Percentiles rank a stretch among this genome's conserved stretches.
Evolutionary conservation across 2,113 vertebrate species (phyloP).

Genomic region (Eretmochelys imbricata): DNA sequence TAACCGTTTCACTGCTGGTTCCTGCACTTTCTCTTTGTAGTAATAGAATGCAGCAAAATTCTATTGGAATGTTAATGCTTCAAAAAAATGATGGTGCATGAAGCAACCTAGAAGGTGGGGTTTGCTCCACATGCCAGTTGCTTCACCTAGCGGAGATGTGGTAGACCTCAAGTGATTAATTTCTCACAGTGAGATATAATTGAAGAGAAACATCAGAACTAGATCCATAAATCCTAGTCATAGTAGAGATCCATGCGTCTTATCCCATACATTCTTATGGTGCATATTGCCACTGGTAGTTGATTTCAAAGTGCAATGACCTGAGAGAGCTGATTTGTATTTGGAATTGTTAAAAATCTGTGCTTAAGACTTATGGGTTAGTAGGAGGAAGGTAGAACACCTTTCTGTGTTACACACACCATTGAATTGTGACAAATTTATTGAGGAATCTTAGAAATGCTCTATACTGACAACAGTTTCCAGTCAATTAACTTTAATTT

Average conservation of each 20-base stretch:
- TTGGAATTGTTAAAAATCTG: neutral
- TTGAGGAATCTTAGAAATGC: neutral
- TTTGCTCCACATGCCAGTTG: neutral
- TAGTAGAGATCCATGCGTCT: rapidly evolving
- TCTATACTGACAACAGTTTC: conserved; percentile 34
- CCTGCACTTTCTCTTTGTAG: neutral
- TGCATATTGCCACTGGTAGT: neutral
- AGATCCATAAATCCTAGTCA: neutral
- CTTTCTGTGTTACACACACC: neutral
- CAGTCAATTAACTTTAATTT: conserved; percentile 29
- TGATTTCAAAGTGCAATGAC: neutral
- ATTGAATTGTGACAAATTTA: neutral
- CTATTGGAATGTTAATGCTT: neutral
- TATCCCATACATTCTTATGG: neutral
- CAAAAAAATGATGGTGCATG: neutral
- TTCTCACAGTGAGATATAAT: neutral
- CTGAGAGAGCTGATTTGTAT: neutral
- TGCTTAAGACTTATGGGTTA: neutral
- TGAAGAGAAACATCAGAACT: neutral
- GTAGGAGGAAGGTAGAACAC: neutral
- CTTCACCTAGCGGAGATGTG: neutral
- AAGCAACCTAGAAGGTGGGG: neutral
- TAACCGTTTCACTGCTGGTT: conserved; percentile 5
- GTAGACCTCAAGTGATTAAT: neutral
- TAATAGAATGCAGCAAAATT: neutral